These are phyloP conservation scores for Automeris io DNA, from an alignment of 2,888 invertebrate genomes.

Conservation along the genomic window DNA sequence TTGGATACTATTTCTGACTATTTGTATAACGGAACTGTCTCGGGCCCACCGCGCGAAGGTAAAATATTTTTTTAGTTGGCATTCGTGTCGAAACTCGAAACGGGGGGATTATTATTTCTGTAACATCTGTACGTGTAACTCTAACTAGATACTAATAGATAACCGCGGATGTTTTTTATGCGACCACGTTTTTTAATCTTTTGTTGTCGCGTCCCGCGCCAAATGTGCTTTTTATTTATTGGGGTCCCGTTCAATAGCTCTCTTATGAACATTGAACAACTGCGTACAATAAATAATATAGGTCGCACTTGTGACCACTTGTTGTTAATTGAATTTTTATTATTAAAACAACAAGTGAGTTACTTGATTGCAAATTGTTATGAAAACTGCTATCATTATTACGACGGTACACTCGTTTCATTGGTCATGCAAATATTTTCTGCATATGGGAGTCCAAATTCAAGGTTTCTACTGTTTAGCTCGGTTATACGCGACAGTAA, in stretches of 20 bases:
- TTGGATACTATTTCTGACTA: conserved; percentile 29
- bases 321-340: conserved; percentile 61
- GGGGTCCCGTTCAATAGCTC: conserved; percentile 42
- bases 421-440: too few relatives aligned
- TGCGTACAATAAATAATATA: conserved; percentile 52
- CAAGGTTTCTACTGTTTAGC: too few relatives aligned
- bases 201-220: conserved; percentile 57
- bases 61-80: conserved; percentile 38
- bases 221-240: conserved; percentile 70
- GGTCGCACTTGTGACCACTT: conserved; percentile 66
- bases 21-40: conserved; percentile 49
- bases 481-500: too few relatives aligned
- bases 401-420: too few relatives aligned
- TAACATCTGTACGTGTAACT: conserved; percentile 70
- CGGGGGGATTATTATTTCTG: conserved; percentile 61
- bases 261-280: conserved; percentile 32
- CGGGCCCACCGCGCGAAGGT: conserved; percentile 30
- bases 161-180: conserved; percentile 75
- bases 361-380: conserved; percentile 15
- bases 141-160: conserved; percentile 76
- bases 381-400: conserved; percentile 15
- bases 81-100: conserved; percentile 27
- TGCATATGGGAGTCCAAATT: too few relatives aligned
- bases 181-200: conserved; percentile 60
- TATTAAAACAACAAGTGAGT: conserved; percentile 46